Evolutionary conservation across 2,113 vertebrate species (phyloP), one percentile per base, ranked within the genome.

Genomic region (Lasiurus cinereus): DNA sequence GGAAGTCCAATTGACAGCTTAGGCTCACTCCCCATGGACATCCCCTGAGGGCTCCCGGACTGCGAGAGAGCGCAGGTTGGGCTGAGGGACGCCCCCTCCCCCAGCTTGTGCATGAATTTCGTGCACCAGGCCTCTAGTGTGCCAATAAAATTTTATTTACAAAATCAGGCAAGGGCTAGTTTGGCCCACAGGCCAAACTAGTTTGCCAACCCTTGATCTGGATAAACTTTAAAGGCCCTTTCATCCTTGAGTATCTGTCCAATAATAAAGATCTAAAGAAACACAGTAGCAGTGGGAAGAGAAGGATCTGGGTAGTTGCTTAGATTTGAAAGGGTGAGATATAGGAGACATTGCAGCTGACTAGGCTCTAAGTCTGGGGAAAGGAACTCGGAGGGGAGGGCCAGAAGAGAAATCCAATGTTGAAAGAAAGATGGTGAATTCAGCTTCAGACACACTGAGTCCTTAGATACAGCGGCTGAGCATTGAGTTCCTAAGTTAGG

Each of bases 111-210:
- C 54, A 56, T 7, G 7, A 56, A 56, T 56, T 56, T 56, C 5
- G 7, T 56, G 54, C 5, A 21, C 54, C 2, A 19, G 54, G 54
- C 18, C 54, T 56, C 54, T 56, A 56, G 54, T 67, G 48, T 94
- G 31, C 4, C 73, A 73, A 39, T 72, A 70, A 94, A 94, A 82
- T 50, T 88, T 84, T 82, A 90, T 69, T 84, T 84, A 94, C 5
- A 73, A 94, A 95, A 80, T 13, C 27, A 92, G 46, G 27, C 14
- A 5, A n/a, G 4, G 54, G 33, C 43, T 11, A 14, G 0, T 83
- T 74, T 73, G 83, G 39, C 19, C 52, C 59, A 36, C 8, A n/a
- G 29, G 39, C 21, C 59, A 66, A n/a, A n/a, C n/a, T 0, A 48
- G 13, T 33, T 77, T 83, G n/a, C 64, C 48, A 83, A 79, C 5